Evolutionary conservation across 2,113 vertebrate species (phyloP), one percentile per base, ranked within the genome.

Genomic region (Thalassoma bifasciatum): DNA sequence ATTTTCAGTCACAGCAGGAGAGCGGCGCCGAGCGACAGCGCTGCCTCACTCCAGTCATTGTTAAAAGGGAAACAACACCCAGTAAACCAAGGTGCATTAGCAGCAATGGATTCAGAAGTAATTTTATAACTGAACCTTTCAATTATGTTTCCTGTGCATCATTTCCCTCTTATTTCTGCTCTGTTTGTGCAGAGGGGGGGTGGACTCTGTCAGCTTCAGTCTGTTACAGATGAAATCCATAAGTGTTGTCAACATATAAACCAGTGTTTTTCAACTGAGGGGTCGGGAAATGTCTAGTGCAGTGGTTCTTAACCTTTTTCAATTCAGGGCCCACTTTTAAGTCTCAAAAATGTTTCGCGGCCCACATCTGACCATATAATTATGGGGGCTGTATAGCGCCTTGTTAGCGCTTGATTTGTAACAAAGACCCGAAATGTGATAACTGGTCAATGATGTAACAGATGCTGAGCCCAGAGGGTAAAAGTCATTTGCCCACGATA

Each of bases 1-100:
- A 90, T 90, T 91, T 86, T 84, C 68, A 51, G 73, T 37, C 69
- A 5, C 84, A 74, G 86, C 47, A 7, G 75, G 82, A 52, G 73
- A 30, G 61, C 66, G 63, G 65, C 12, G 77, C 17, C 69, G 76
- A 82, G 57, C 70, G 81, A 81, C 78, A 78, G 84, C 24, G n/a
- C 44, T 70, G 75, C 82, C 79, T 83, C 79, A 42, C 77, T 67
- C 24, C 56, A 53, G 51, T 53, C 61, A 76, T 90, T 90, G 90
- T 90, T 73, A 60, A 0, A 44, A 59, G 23, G 57, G 30, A 11
- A 77, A 68, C 66, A 79, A 60, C 64, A 54, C 36, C 8, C 37
- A 74, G 56, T 54, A 82, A 81, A 78, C 36, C 10, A 19, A 79
- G 66, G 46, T 62, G 83, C 87, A 83, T 86, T 64, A 82, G 72